A percentile compares a stretch with the other conserved stretches of the same genome.
These are phyloP conservation scores for Cerastis leucographa DNA, from an alignment of 2,888 invertebrate species.

Conservation along the genomic window DNA sequence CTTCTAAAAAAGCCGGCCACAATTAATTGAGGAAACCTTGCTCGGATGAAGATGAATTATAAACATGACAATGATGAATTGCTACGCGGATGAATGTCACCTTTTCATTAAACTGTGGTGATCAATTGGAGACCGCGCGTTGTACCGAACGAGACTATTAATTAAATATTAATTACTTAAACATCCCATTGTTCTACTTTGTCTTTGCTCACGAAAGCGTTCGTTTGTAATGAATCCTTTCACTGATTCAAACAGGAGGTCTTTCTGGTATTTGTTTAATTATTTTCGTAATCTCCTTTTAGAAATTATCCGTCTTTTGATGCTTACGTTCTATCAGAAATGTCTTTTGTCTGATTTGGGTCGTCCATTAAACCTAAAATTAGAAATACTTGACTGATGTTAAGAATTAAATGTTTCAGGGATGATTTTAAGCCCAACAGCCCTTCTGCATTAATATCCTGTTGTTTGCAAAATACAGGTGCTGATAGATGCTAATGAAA, in stretches of 20 bases:
- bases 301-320: conserved; percentile 28
- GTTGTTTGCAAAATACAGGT: not conserved
- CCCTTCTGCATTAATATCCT: not conserved
- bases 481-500: not conserved
- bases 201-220: conserved; percentile 47
- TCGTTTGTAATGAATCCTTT: conserved; percentile 56
- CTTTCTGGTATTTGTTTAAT: conserved; percentile 44
- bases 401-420: not conserved
- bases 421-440: not conserved
- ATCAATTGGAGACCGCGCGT: conserved; percentile 63
- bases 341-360: conserved; percentile 23
- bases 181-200: conserved; percentile 53
- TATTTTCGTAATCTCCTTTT: conserved; percentile 35
- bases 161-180: conserved; percentile 64
- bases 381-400: not conserved
- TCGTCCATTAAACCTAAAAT: conserved; percentile 22
- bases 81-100: conserved; percentile 62
- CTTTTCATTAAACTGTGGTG: conserved; percentile 70
- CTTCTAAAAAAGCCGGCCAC: conserved; percentile 56
- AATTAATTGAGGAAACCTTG: conserved; percentile 68
- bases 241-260: conserved; percentile 27
- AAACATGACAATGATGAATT: conserved; percentile 73
- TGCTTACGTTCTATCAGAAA: conserved; percentile 26
- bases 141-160: conserved; percentile 45
- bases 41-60: conserved; percentile 71